Evolutionary conservation across 2,888 invertebrate species (phyloP), one percentile per base, ranked within the genome.

Genomic region (Tachina lurida): DNA sequence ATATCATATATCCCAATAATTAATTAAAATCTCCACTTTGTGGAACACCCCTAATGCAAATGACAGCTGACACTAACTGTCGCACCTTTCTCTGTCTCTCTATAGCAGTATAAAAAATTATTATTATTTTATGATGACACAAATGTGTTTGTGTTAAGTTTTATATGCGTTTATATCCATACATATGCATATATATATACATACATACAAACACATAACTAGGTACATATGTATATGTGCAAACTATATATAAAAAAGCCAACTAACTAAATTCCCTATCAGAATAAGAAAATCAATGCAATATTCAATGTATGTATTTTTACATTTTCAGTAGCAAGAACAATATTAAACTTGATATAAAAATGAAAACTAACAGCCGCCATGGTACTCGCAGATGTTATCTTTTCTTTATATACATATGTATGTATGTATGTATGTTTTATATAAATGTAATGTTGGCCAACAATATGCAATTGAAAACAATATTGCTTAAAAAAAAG

Each of bases 391-490:
- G n/a, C n/a, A 12, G 39, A 12, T 22, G 60, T 17, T 39, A 31
- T 49, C 60, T 56, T 43, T 19, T 19, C 19, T 19, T 3, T 10
- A 7, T 39, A 39, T 39, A 3, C 22, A 22, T 31, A 31, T n/a
- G n/a, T 31, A 31, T 31, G 31, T 31, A 39, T 39, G 31, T 60
- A n/a, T 41, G n/a, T n/a, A n/a, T n/a, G n/a, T n/a, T n/a, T n/a
- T n/a, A 39, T n/a, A 15, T 8, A 39, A 45, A 4, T n/a, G 10
- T 10, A 7, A 12, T 49, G 41, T 39, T 49, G 47, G 73, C 49
- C 39, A 75, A 52, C 62, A 63, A 52, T 63, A 75, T 75, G 43
- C 43, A 75, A 52, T 52, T 52, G 52, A 63, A 74, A 62, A 13
- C 39, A 74, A 63, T 63, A 43, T 17, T 19, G 60, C 39, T 49